phyloP scores from a whole-genome alignment of 2,797 vertebrate species.

The Coccyzus lansbergi region DNA sequence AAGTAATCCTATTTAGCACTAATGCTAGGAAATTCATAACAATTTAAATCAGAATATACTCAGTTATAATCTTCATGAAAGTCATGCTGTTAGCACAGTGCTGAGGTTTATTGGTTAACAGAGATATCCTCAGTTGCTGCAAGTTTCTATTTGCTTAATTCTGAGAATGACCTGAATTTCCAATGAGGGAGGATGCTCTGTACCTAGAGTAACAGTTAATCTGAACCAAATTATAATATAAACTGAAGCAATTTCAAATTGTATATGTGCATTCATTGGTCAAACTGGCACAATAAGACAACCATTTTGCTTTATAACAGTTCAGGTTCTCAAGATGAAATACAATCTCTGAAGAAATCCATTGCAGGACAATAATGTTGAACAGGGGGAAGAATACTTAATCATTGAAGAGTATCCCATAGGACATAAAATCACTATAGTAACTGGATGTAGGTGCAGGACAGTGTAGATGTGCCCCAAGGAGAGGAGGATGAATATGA shows the following conservation, averaged over 20 bases:
- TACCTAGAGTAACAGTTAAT: neutral
- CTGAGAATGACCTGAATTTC: neutral
- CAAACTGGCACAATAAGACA: neutral
- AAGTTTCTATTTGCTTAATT: neutral
- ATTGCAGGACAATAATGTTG: neutral
- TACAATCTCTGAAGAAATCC: neutral
- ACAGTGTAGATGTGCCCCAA: fast-evolving
- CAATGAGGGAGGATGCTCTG: fast-evolving
- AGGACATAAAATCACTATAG: fast-evolving
- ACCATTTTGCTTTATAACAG: fast-evolving
- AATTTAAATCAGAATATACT: neutral
- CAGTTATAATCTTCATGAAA: neutral
- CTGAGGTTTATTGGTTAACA: neutral
- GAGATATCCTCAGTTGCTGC: neutral
- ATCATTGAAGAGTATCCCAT: too few species aligned
- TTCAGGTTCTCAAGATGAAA: neutral
- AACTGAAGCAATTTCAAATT: fast-evolving
- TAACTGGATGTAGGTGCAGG: neutral
- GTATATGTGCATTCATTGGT: neutral
- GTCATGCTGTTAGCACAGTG: neutral
- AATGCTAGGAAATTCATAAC: neutral
- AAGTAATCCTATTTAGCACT: constrained; percentile 12
- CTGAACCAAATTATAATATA: neutral
- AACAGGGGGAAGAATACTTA: neutral
- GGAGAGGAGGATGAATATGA: neutral